Evolutionary conservation across 2,888 invertebrate species (phyloP), one percentile per base, ranked within the genome.

Genomic region (Eubasilissa splendida): DNA sequence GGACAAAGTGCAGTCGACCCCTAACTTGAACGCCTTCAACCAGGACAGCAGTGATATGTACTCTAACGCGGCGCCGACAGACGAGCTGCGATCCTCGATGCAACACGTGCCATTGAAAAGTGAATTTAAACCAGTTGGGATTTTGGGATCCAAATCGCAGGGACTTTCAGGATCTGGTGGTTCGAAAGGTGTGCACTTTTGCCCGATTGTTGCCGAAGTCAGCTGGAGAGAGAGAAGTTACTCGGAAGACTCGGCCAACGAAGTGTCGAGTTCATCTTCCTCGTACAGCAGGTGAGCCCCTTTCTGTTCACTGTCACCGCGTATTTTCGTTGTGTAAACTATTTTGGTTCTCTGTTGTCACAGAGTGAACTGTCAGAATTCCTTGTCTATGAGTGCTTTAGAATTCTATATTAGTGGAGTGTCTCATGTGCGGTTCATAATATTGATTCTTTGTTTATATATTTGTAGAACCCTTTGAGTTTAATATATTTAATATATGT

Each of bases 201-300:
- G 94, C 85, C 95, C 95, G 4, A 93, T 95, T 76, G 95, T 96
- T 12, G 93, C 94, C 71, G 95, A 95, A 88, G 94, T 95, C 82
- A 94, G 94, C 86, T 96, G 95, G 95, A 91, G 93, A 84, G 94
- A 95, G 85, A 89, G 91, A 82, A 92, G 92, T 85, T 87, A 89
- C 80, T 92, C 91, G 85, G 86, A 86, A 66, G 85, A 84, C 53
- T 82, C 83, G 10, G 80, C 80, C 22, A 83, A 82, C 54, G 83
- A 83, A 10, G 81, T 79, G 11, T 84, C 84, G 11, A 83, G 80
- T 77, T 78, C 76, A 2, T 80, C 78, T 33, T 81, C 79, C 22
- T 77, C 76, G 5, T 83, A 79, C 65, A 82, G 83, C 81, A 71
- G 81, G 83, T 83, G 42, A 58, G 82, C 12, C 9, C 5, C 63